phyloP scores from a whole-genome alignment of 2,888 invertebrate species.

The Pogonocherus hispidulus region DNA sequence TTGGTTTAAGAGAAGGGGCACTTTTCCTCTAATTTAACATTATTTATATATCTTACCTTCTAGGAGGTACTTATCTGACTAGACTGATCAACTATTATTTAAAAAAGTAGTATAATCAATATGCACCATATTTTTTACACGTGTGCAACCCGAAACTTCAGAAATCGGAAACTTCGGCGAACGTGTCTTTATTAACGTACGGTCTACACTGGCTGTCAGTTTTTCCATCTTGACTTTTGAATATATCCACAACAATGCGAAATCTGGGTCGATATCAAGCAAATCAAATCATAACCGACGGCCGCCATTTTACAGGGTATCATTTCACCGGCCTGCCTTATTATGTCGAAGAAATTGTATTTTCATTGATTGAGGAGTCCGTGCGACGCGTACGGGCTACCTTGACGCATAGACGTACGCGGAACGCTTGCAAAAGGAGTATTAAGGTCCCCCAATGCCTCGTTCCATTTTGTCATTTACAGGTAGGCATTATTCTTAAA shows the following conservation, averaged over 20 bases:
- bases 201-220: not conserved
- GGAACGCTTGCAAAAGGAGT: not conserved
- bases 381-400: no score
- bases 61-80: no score
- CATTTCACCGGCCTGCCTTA: not conserved
- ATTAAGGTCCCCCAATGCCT: no score
- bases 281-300: not conserved
- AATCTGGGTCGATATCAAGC: not conserved
- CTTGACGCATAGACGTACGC: not conserved
- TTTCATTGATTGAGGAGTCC: not conserved
- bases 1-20: no score
- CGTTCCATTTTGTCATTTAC: no score
- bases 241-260: not conserved
- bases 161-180: not conserved
- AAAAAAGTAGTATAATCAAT: no score
- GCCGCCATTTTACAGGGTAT: not conserved
- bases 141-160: no score
- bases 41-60: no score
- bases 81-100: no score
- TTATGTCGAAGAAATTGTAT: not conserved
- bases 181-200: not conserved
- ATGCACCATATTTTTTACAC: no score
- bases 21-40: no score
- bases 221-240: not conserved
- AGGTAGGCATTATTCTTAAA: no score